phyloP scores from a whole-genome alignment of 2,113 vertebrate genomes.

The Camelus bactrianus region DNA sequence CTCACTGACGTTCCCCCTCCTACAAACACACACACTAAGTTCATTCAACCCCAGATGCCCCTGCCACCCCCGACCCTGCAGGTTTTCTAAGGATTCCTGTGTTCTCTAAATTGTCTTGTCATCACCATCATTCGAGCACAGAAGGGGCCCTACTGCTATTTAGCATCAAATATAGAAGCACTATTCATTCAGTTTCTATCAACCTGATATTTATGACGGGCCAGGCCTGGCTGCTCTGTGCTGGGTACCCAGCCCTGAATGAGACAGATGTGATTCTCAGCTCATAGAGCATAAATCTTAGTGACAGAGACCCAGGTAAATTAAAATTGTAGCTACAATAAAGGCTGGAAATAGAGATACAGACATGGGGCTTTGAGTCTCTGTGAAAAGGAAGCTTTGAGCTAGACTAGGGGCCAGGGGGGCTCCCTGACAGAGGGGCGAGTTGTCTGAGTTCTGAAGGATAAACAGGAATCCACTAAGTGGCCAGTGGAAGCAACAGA shows the following conservation, averaged over 20 bases:
- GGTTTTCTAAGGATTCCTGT: conserved; percentile 27
- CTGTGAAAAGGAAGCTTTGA: neutral
- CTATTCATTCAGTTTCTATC: neutral
- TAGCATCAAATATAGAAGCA: neutral
- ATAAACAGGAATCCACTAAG: neutral
- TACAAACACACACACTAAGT: neutral
- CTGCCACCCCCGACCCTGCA: fast-evolving
- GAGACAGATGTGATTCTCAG: neutral
- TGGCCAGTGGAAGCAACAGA: neutral
- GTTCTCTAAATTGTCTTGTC: conserved; percentile 40
- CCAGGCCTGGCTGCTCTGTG: neutral
- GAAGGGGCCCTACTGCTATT: neutral
- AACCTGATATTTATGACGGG: neutral
- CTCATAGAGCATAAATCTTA: neutral
- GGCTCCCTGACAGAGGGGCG: neutral
- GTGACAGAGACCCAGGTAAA: neutral
- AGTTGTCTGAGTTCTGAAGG: neutral
- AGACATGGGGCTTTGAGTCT: neutral
- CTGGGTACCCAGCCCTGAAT: neutral
- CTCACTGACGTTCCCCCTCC: neutral
- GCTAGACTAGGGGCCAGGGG: neutral
- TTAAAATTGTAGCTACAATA: neutral
- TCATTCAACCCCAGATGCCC: neutral
- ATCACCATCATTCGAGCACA: neutral
- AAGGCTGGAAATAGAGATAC: neutral